Evolutionary conservation across 2,888 invertebrate genomes (phyloP).

Genomic region (Drosophila trichaetosa): DNA sequence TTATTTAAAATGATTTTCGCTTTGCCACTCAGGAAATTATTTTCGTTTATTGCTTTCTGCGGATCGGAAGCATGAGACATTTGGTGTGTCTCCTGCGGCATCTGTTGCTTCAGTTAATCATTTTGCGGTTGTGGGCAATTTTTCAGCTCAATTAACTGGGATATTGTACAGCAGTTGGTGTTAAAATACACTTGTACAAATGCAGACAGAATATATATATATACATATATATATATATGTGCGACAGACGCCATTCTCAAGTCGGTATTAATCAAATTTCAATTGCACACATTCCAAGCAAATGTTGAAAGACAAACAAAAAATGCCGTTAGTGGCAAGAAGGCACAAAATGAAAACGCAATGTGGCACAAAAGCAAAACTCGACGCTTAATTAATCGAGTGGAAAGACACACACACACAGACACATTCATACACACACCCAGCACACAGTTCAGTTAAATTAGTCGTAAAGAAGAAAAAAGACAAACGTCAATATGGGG

Average conservation of each 20-base stretch:
- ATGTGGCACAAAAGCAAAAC: slow-evolving; percentile 38
- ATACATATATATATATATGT: too few relatives aligned
- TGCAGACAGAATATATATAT: not conserved
- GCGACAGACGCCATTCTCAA: slow-evolving; percentile 1
- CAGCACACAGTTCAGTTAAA: slow-evolving; percentile 33
- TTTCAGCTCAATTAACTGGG: slow-evolving; percentile 58
- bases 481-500: slow-evolving; percentile 57
- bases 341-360: slow-evolving; percentile 44
- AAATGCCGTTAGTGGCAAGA: slow-evolving; percentile 12
- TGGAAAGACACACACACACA: slow-evolving; percentile 51
- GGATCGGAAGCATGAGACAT: slow-evolving; percentile 29
- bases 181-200: slow-evolving; percentile 17
- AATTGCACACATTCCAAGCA: slow-evolving; percentile 18
- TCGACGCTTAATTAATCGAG: slow-evolving; percentile 67
- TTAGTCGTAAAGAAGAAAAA: slow-evolving; percentile 59
- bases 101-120: slow-evolving; percentile 64
- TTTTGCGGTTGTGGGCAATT: slow-evolving; percentile 39
- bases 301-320: slow-evolving; percentile 1
- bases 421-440: not conserved
- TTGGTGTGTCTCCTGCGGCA: slow-evolving; percentile 35
- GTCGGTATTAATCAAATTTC: slow-evolving; percentile 32
- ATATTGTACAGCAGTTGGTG: slow-evolving; percentile 29
- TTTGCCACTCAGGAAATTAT: slow-evolving; percentile 66
- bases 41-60: slow-evolving; percentile 61
- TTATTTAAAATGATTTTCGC: slow-evolving; percentile 77